Base-by-base conservation (phyloP, 2,797 vertebrate genomes). In the Octomys mimax region DNA sequence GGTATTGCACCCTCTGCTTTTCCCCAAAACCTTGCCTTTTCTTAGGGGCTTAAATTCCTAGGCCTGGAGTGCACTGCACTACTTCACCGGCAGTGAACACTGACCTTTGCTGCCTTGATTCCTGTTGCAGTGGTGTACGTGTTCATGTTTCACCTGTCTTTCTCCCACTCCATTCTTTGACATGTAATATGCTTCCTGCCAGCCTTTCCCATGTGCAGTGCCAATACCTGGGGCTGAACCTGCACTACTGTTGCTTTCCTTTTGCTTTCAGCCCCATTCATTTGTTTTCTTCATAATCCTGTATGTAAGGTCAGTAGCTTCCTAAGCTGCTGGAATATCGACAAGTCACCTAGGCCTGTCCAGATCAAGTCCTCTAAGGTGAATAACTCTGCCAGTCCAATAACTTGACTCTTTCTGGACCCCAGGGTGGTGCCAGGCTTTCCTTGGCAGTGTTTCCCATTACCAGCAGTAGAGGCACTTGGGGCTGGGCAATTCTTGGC, bases 281-380 rank as follows among this genome's bases (percentile, higher is more conserved):
- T 70, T 91, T 96, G 81, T 70, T 89, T 86, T 54, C 90, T 90
- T 92, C 62, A 68, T 24, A 18, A 49, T 46, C 3, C 18, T 36
- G 73, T 19, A 64, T 89, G 52, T 88, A 82, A 89, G 87, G 68
- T 62, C 42, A 82, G 42, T 18, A 28, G n/a, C 68, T 81, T 91
- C 87, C 79, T 61, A 85, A 91, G 71, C 89, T 94, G 26, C 71
- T 70, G 59, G 59, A 73, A 85, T 59, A 70, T 3, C 16, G 68
- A 33, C 2, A 52, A 18, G 89, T 92, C 64, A 92, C 39, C 71
- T n/a, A 89, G 28, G 78, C 80, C 73, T 77, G 68, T 36, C 49
- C 28, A 4, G 7, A 8, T 87, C 39, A 42, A 16, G 24, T 87
- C 62, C 71, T 91, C 71, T 73, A 89, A 42, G 57, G 31, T 86